A percentile compares a stretch with the other conserved stretches of the same genome.
Conservation (phyloP, 2,797 vertebrate species). For the Gadopsis marmoratus region DNA sequence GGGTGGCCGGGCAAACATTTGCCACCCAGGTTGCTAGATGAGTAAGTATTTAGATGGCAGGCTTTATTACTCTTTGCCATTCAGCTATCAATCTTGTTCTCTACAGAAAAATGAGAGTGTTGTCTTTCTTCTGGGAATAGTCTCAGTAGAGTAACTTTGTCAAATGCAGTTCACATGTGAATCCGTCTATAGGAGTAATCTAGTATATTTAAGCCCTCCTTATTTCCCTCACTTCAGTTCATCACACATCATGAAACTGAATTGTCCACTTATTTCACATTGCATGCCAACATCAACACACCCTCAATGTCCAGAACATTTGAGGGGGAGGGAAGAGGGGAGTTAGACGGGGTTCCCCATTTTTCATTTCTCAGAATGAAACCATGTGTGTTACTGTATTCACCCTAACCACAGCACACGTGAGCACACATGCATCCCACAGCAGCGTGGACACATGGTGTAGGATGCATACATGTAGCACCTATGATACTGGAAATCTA, state of each 20-base stretch:
- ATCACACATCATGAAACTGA: constrained; percentile 34
- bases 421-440: constrained; percentile 32
- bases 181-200: background rate
- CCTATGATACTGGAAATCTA: background rate
- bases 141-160: constrained; percentile 6
- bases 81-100: constrained; percentile 34
- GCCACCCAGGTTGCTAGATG: constrained; percentile 55
- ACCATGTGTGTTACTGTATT: constrained; percentile 59
- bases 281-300: constrained; percentile 37
- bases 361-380: constrained; percentile 53
- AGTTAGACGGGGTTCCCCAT: constrained; percentile 27
- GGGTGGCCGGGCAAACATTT: constrained; percentile 62
- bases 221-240: background rate
- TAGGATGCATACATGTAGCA: constrained; percentile 19
- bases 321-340: constrained; percentile 27
- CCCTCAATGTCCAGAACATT: constrained; percentile 62
- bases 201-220: background rate
- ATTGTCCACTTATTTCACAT: constrained; percentile 4
- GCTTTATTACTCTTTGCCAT: constrained; percentile 44
- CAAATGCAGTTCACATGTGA: constrained; percentile 16
- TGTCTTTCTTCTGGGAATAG: background rate
- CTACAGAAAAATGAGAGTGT: background rate
- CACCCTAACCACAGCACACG: constrained; percentile 42
- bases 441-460: constrained; percentile 38
- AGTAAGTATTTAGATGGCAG: constrained; percentile 36